Conservation (phyloP, 2,888 invertebrate species). For the Odontothrips loti region DNA sequence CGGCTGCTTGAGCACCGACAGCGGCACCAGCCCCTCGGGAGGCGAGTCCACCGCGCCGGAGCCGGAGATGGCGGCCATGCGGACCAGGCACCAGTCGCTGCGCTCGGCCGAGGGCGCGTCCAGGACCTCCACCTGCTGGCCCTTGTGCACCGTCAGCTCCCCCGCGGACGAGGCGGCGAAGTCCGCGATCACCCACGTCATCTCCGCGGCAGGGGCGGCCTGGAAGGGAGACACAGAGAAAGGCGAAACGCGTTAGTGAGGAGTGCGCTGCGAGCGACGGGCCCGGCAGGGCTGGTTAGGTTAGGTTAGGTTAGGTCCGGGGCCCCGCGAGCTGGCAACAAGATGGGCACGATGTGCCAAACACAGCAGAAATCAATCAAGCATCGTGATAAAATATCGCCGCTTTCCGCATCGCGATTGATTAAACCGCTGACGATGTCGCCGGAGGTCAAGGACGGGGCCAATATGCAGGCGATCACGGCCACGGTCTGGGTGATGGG, state of each 20-base stretch:
- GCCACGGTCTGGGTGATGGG: too few relatives aligned
- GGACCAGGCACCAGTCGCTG: conserved; percentile 67
- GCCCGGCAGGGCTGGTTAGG: too few relatives aligned
- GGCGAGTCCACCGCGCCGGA: conserved; percentile 50
- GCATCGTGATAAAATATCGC: too few relatives aligned
- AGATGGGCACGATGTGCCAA: background rate
- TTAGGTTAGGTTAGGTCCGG: too few relatives aligned
- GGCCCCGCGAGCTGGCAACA: too few relatives aligned
- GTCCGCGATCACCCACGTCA: conserved; percentile 89
- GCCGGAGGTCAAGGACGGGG: too few relatives aligned
- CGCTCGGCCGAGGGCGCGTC: conserved; percentile 63
- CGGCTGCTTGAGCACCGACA: conserved; percentile 70
- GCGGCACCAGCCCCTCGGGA: conserved; percentile 77
- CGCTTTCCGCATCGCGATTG: too few relatives aligned
- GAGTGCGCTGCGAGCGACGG: conserved; percentile 33
- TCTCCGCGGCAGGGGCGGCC: conserved; percentile 57
- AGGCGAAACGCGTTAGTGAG: background rate
- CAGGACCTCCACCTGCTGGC: conserved; percentile 90
- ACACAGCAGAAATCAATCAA: too few relatives aligned
- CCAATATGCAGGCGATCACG: too few relatives aligned
- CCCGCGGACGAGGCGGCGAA: conserved; percentile 68
- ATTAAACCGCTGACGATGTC: too few relatives aligned
- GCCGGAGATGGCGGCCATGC: conserved; percentile 46
- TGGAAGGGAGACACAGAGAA: background rate
- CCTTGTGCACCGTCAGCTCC: conserved; percentile 80